phyloP scores from a whole-genome alignment of 2,888 invertebrate genomes.

The Tachina fera region DNA sequence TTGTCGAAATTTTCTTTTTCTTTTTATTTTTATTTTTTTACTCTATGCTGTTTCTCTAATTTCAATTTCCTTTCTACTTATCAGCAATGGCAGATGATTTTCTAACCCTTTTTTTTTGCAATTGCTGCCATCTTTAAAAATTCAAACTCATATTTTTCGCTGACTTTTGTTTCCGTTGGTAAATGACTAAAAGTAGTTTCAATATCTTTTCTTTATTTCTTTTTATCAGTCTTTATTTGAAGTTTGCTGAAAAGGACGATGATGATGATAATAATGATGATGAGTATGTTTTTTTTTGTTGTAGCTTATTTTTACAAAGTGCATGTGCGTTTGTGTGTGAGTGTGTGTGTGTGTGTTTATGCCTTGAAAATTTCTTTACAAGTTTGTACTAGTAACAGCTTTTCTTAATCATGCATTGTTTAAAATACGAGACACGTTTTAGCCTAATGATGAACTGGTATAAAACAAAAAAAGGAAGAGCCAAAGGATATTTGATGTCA shows the following conservation, averaged over 20 bases:
- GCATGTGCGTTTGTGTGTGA: neutral
- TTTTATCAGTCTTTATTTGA: slow-evolving; percentile 2
- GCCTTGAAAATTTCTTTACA: slow-evolving; percentile 8
- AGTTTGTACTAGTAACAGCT: slow-evolving; percentile 33
- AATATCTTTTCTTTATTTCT: slow-evolving; percentile 39
- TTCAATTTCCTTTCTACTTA: slow-evolving; percentile 47
- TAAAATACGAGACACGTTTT: slow-evolving; percentile 63
- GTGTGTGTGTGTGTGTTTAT: neutral
- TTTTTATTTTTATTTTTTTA: neutral
- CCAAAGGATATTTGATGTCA: slow-evolving; percentile 68
- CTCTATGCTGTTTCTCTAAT: slow-evolving; percentile 40
- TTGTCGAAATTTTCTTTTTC: neutral
- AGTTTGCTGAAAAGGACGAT: slow-evolving; percentile 11
- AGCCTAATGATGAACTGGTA: slow-evolving; percentile 62
- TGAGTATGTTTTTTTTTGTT: neutral
- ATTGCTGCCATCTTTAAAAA: slow-evolving; percentile 22
- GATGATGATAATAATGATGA: neutral
- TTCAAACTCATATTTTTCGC: slow-evolving; percentile 58
- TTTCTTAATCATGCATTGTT: slow-evolving; percentile 58
- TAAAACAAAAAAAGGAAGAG: slow-evolving; percentile 58
- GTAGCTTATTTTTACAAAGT: neutral
- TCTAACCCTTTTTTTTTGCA: slow-evolving; percentile 31
- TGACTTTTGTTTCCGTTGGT: slow-evolving; percentile 69
- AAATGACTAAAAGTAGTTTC: slow-evolving; percentile 65
- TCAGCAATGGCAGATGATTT: slow-evolving; percentile 33